Percentiles rank a stretch among this genome's conserved stretches.
phyloP scores from a whole-genome alignment of 2,797 vertebrate species.

The Fringilla coelebs region DNA sequence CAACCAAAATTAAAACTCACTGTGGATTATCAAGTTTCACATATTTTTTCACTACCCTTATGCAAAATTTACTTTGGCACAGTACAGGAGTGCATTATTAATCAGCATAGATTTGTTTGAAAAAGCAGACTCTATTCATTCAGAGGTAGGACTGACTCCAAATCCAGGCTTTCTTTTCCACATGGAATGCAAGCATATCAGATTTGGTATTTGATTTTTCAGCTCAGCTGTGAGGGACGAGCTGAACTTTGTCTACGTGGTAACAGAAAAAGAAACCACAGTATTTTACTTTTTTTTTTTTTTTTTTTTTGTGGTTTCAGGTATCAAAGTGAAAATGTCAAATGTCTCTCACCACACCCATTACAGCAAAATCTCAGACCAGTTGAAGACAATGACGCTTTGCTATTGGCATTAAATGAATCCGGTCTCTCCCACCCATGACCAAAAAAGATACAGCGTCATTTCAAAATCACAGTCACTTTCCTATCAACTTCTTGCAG shows the following conservation, averaged over 20 bases:
- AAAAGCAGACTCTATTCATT: conserved; percentile 43
- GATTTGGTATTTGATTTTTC: conserved; percentile 41
- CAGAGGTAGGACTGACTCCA: conserved; percentile 27
- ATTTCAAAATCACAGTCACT: conserved; percentile 16
- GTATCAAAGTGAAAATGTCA: conserved; percentile 26
- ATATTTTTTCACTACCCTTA: neutral
- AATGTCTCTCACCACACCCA: conserved; percentile 12
- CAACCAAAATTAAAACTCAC: conserved; percentile 8
- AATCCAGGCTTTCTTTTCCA: conserved; percentile 37
- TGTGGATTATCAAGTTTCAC: neutral
- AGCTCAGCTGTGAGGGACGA: conserved; percentile 15
- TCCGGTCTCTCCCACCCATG: neutral
- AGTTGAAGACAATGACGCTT: neutral
- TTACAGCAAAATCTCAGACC: conserved; percentile 11
- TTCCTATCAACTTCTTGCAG: neutral
- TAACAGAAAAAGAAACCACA: conserved; percentile 2
- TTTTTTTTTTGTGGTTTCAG: neutral
- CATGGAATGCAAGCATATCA: neutral
- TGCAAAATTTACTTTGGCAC: conserved; percentile 38
- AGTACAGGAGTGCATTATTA: conserved; percentile 14
- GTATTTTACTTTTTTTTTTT: neutral
- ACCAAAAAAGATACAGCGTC: neutral
- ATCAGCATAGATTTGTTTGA: conserved; percentile 51
- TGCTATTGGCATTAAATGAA: conserved; percentile 27
- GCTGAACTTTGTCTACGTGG: neutral